Base-by-base conservation (phyloP, 2,113 vertebrate genomes). In the Recurvirostra avosetta region DNA sequence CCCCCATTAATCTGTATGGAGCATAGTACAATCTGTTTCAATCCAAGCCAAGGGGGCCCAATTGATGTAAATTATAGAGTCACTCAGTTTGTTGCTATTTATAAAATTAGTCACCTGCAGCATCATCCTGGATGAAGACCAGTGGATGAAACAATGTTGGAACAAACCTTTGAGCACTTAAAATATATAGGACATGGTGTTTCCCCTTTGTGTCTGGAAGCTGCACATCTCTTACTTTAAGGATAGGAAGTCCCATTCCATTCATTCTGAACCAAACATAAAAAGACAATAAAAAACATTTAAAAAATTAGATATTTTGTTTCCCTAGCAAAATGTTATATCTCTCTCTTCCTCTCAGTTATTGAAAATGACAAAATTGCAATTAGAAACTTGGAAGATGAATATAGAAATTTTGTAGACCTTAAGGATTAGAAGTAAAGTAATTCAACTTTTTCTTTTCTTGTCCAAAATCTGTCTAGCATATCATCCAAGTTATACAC, bases 101-200 rank as follows among this genome's bases (percentile, higher is more conserved):
- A 92, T 82, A 95, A 94, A 85, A 81, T 87, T 75, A 95, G 61
- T 90, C 77, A 95, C 94, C 92, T 92, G 66, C 86, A 89, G 27
- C 49, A 78, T 78, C 86, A 85, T 58, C 41, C 66, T 94, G 80
- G 80, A 89, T 72, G 80, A 97, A 85, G 58, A 47, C 83, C 75
- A 92, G 34, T 58, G 32, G 38, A 66, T 94, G 58, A 95, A 93
- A 89, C 49, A 68, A 75, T 34, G 12, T 53, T 79, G 65, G 34
- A 96, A 72, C 30, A 38, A 34, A 53, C 25, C 34, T 41, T n/a
- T 25, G 11, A 86, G 22, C 40, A 81, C 36, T 75, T 68, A 61
- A 90, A 86, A 74, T 85, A 55, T 6, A 43, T 65, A 59, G 49
- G 55, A 78, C 4, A 7, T 29, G 9, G 22, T 68, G 52, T 85